phyloP scores from a whole-genome alignment of 2,797 vertebrate species.

The Triplophysa bombifrons region DNA sequence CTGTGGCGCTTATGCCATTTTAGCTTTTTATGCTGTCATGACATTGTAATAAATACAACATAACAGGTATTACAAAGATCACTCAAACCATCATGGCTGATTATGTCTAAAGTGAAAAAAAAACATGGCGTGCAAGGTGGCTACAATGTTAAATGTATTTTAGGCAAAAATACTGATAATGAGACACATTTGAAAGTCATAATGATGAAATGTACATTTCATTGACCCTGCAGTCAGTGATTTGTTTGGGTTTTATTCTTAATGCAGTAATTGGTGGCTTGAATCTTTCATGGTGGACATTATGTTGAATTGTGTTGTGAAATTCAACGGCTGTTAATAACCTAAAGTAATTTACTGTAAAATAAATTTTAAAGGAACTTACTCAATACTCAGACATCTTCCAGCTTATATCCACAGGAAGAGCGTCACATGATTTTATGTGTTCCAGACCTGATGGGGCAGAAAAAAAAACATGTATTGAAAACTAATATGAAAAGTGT shows the following conservation, averaged over 20 bases:
- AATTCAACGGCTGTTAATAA: not conserved
- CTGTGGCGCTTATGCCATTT: constrained; percentile 30
- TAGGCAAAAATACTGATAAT: too few species aligned
- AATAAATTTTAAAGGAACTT: not conserved
- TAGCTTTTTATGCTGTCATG: constrained; percentile 10
- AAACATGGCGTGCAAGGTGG: not conserved
- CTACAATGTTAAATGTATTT: not conserved
- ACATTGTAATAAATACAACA: constrained; percentile 27
- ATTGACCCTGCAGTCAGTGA: too few species aligned
- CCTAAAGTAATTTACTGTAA: too few species aligned
- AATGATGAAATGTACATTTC: too few species aligned
- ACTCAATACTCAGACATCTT: not conserved
- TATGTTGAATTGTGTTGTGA: not conserved
- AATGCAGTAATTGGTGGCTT: not conserved
- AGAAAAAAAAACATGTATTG: too few species aligned
- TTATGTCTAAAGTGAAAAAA: constrained; percentile 14
- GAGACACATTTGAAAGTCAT: not conserved
- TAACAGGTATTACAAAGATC: constrained; percentile 34
- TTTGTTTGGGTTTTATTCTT: too few species aligned
- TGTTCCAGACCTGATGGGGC: too few species aligned
- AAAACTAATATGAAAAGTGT: too few species aligned
- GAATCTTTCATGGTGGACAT: not conserved
- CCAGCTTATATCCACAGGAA: too few species aligned
- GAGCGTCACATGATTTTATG: not conserved
- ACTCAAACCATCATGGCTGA: constrained; percentile 21